Percentiles rank a stretch among this genome's conserved stretches.
Evolutionary conservation across 2,113 vertebrate species (phyloP).

Genomic region (Mystacornis crossleyi): DNA sequence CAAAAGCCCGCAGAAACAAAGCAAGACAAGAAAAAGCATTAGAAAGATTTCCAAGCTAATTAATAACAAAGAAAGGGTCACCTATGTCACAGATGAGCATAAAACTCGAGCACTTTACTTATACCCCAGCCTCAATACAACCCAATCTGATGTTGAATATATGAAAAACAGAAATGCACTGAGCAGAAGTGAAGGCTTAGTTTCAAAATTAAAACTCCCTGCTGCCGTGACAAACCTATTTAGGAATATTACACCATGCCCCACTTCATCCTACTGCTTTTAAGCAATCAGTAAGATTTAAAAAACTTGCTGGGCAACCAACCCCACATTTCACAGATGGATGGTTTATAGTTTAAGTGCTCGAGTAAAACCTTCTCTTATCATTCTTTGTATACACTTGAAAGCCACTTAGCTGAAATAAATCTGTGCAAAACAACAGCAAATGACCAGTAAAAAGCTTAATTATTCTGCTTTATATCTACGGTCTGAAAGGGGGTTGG

Average conservation of each 20-base stretch:
- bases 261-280: neutral
- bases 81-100: neutral
- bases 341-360: conserved; percentile 27
- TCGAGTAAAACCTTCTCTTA: neutral
- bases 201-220: neutral
- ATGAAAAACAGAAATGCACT: neutral
- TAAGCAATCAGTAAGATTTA: neutral
- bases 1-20: neutral
- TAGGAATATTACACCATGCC: neutral
- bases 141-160: neutral
- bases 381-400: neutral
- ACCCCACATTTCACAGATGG: neutral
- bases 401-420: conserved; percentile 43
- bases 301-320: neutral
- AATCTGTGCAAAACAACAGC: conserved; percentile 20
- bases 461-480: conserved; percentile 32
- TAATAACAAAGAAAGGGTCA: neutral
- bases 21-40: neutral
- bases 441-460: conserved; percentile 45
- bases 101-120: neutral
- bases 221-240: neutral
- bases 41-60: neutral
- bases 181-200: neutral
- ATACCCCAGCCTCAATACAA: fast-evolving
- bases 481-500: neutral